Conservation (phyloP, 2,113 vertebrate species). For the Vidua macroura region DNA sequence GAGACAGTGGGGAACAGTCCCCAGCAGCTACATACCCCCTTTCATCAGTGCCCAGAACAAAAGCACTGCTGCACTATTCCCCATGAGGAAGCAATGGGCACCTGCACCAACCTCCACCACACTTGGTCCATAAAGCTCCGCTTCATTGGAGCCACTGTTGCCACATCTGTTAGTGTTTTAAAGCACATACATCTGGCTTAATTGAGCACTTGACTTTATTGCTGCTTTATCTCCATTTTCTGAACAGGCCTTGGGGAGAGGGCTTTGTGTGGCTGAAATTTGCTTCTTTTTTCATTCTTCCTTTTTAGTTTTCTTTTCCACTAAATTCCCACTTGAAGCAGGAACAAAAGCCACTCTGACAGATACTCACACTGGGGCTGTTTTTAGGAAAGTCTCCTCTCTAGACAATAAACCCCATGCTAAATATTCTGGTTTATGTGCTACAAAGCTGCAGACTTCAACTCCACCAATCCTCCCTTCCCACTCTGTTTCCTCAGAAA, state of each 20-base stretch:
- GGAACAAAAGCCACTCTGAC: not conserved
- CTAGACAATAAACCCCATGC: not conserved
- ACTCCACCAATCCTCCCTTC: not conserved
- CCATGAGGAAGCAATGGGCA: not conserved
- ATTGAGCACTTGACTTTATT: constrained; percentile 33
- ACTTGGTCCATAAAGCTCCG: not conserved
- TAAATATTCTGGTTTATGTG: not conserved
- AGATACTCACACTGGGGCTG: not conserved
- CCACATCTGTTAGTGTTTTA: constrained; percentile 52
- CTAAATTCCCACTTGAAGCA: not conserved
- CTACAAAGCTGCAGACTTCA: not conserved
- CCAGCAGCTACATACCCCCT: not conserved
- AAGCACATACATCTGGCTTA: constrained; percentile 25
- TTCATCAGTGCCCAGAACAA: not conserved
- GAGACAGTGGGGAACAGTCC: not conserved
- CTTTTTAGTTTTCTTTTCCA: not conserved
- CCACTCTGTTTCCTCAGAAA: not conserved
- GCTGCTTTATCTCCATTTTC: constrained; percentile 40
- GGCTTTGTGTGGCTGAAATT: not conserved
- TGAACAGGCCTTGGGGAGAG: not conserved
- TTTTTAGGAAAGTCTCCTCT: not conserved
- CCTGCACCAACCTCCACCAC: not conserved
- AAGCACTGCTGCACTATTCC: not conserved
- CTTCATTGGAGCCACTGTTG: not conserved
- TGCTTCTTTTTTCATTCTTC: not conserved